Evolutionary conservation across 2,888 invertebrate genomes (phyloP), one percentile per base, ranked within the genome.

Genomic region (Petrophora chlorosata): DNA sequence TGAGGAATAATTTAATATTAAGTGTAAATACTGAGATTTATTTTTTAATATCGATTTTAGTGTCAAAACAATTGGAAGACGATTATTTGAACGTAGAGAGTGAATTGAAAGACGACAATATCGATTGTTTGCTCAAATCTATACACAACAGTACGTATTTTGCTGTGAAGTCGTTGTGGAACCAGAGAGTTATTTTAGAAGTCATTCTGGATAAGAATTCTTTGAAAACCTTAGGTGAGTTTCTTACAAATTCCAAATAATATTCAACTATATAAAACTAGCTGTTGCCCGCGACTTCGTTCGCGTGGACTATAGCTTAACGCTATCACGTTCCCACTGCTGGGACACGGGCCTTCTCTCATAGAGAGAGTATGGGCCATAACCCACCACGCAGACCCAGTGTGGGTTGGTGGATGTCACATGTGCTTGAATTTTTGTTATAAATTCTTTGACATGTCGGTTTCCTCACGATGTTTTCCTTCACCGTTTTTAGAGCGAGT

Each of bases 61-160:
- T 93, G 32, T 92, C 89, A 0, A 88, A 91, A 55, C 91, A 92
- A 51, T 54, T 56, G 0, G 79, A 83, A 53, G 78, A 77, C 1
- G 86, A 86, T 42, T 82, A 71, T 66, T n/a, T 52, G 0, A 48
- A 53, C 0, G 64, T 64, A 0, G 79, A 84, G 48, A 55, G 53
- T 1, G 74, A 75, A 16, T 40, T 83, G 1, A 67, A 67, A 3
- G 72, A 65, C 2, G 58, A 58, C 9, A 64, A 80, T 49, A 40
- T 70, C 23, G 71, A 80, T 10, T 76, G 63, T 68, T 61, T 92
- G 34, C 61, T 93, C 7, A 85, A 85, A 53, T 82, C 79, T 4
- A 77, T 92, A 41, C 93, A 94, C 55, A 95, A 97, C 70, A 93
- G 95, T 63, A 92, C 95, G 2, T 96, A 94, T 83, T 97, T 97